These are phyloP conservation scores for Sebastes hubbsi DNA, from an alignment of 2,797 vertebrate genomes.

Conservation along the genomic window DNA sequence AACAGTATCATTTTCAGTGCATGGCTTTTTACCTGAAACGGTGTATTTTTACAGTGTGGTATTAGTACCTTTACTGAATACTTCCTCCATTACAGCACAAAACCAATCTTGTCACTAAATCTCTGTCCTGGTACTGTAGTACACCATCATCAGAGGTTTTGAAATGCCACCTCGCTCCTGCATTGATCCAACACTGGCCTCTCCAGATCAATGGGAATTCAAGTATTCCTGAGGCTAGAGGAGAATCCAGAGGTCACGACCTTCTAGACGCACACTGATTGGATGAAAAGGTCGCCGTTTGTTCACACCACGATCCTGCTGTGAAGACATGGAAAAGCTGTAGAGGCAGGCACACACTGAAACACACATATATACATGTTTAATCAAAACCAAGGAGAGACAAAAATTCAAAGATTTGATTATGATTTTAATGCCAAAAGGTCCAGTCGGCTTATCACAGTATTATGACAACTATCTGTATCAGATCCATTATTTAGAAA, in stretches of 20 bases:
- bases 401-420: background rate
- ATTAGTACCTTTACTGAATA: background rate
- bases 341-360: background rate
- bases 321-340: background rate
- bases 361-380: background rate
- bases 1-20: background rate
- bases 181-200: conserved; percentile 13
- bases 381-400: background rate
- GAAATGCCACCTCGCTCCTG: conserved; percentile 25
- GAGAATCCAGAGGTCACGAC: background rate
- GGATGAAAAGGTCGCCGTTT: background rate
- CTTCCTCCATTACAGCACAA: background rate
- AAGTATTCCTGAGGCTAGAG: conserved; percentile 22
- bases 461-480: too few species aligned
- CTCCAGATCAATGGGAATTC: conserved; percentile 13
- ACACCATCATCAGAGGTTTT: background rate
- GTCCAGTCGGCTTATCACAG: too few species aligned
- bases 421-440: background rate
- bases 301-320: background rate
- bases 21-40: background rate
- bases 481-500: too few species aligned
- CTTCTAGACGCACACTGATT: background rate
- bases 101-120: background rate
- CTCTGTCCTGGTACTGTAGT: background rate
- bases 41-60: background rate